Evolutionary conservation across 2,888 invertebrate species (phyloP).

Genomic region (Conops quadrifasciatus): DNA sequence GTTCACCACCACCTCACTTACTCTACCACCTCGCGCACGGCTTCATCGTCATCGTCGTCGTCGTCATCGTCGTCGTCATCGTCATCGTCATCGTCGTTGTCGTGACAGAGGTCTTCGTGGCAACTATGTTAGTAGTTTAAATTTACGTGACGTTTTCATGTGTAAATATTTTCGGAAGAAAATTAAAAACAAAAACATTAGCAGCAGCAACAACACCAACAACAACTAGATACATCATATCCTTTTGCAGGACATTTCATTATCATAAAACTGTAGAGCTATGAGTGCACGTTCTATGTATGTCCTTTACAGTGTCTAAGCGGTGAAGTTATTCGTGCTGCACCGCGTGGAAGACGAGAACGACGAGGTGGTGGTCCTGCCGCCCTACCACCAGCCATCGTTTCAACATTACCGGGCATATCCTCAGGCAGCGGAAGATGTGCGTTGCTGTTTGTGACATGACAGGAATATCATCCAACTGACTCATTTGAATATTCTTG

Average conservation of each 20-base stretch:
- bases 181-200: neutral
- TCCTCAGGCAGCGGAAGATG: neutral
- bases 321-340: neutral
- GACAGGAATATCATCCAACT: neutral
- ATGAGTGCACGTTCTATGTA: neutral
- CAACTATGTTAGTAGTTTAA: constrained; percentile 12
- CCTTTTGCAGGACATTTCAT: constrained; percentile 8
- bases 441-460: neutral
- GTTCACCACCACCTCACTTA: neutral
- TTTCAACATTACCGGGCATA: neutral
- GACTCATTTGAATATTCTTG: constrained; percentile 8
- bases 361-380: neutral
- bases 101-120: neutral
- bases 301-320: neutral
- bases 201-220: neutral
- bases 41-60: no score
- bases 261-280: neutral
- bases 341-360: neutral
- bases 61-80: no score
- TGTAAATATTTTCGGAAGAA: constrained; percentile 35
- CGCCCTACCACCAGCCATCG: neutral
- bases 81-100: no score
- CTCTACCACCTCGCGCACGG: no score
- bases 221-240: neutral
- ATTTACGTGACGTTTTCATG: constrained; percentile 41